Percentiles rank a stretch among this genome's conserved stretches.
phyloP scores from a whole-genome alignment of 2,797 vertebrate species.

The Onychomys arenicola region DNA sequence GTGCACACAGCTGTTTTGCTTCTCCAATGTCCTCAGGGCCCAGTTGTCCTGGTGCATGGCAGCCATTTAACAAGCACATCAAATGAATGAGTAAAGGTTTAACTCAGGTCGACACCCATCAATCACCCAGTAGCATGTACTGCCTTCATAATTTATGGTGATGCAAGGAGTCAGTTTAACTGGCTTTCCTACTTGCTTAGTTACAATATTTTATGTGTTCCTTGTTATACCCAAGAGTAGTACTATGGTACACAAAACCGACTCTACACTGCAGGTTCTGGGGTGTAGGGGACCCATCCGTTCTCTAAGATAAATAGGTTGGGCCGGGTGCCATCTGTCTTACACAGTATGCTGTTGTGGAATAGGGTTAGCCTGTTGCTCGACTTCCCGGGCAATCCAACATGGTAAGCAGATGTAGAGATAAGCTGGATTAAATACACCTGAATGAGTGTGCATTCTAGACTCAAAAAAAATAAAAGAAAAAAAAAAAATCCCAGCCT shows the following conservation, averaged over 20 bases:
- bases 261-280: not conserved
- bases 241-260: not conserved
- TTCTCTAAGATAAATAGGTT: not conserved
- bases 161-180: not conserved
- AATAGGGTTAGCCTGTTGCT: not conserved
- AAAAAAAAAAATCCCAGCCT: not conserved
- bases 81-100: not conserved
- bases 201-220: not conserved
- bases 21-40: not conserved
- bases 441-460: not conserved
- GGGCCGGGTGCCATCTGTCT: not conserved
- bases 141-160: not conserved
- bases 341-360: not conserved
- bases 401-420: not conserved
- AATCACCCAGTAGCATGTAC: not conserved
- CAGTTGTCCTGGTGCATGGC: not conserved
- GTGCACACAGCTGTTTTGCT: not conserved
- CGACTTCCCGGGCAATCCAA: not conserved
- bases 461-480: not conserved
- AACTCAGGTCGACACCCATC: not conserved
- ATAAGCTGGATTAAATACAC: not conserved
- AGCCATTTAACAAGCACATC: conserved; percentile 13
- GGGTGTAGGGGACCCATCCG: not conserved
- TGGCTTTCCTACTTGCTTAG: not conserved
- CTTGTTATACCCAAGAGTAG: not conserved